Evolutionary conservation across 1,140 invertebrate genomes (phyloP).

Genomic region (Eurosta solidaginis): DNA sequence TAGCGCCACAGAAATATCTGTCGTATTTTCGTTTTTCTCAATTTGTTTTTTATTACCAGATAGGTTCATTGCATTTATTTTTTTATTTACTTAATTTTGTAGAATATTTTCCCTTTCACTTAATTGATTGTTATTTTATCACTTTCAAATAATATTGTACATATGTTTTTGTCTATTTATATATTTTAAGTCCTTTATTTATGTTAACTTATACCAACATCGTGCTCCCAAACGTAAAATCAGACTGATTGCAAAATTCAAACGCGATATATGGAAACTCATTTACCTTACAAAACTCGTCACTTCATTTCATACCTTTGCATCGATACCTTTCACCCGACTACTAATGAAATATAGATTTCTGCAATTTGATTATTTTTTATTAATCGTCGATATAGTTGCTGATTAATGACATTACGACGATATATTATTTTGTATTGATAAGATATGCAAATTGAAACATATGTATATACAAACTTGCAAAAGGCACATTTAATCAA

Average conservation of each 20-base stretch:
- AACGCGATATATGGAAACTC: not conserved
- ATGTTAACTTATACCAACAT: not conserved
- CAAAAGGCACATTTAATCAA: not conserved
- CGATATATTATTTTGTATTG: not conserved
- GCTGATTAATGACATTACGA: not conserved
- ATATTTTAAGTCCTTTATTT: not conserved
- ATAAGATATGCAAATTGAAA: constrained; percentile 11
- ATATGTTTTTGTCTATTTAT: not conserved
- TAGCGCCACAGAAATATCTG: too few species aligned
- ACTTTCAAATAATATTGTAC: not conserved
- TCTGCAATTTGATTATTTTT: not conserved
- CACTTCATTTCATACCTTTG: not conserved
- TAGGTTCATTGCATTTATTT: too few species aligned
- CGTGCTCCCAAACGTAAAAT: not conserved
- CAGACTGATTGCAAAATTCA: not conserved
- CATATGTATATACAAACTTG: not conserved
- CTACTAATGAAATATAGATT: not conserved
- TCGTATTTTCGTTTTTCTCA: too few species aligned
- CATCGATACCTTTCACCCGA: not conserved
- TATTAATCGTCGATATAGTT: not conserved
- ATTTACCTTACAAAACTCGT: not conserved
- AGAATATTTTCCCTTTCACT: too few species aligned
- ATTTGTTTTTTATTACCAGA: too few species aligned
- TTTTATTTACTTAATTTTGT: too few species aligned
- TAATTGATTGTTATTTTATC: too few species aligned